Percentiles rank a stretch among this genome's conserved stretches.
These are phyloP conservation scores for Geotrypetes seraphini DNA, from an alignment of 2,797 vertebrate genomes.

Conservation along the genomic window DNA sequence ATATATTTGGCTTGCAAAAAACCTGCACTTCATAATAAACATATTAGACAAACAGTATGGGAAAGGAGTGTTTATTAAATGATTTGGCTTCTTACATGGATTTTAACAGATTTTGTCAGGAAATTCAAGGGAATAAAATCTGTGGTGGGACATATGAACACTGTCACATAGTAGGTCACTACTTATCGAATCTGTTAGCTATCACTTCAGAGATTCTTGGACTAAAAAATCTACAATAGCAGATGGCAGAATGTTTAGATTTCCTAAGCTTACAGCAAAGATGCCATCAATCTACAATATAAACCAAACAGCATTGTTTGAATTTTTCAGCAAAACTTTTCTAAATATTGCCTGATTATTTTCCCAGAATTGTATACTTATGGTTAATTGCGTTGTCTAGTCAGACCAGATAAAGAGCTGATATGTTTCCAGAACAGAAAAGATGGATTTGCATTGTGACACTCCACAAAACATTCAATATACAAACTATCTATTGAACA, in stretches of 20 bases:
- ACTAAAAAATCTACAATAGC: slow-evolving; percentile 6
- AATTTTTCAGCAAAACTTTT: slow-evolving; percentile 9
- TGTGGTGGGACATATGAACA: background rate
- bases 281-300: slow-evolving; percentile 7
- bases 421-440: background rate
- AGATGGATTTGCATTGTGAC: slow-evolving; percentile 3
- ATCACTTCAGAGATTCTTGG: slow-evolving; percentile 2
- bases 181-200: slow-evolving; percentile 6
- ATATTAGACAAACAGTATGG: background rate
- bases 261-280: slow-evolving; percentile 1
- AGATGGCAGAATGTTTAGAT: slow-evolving; percentile 1
- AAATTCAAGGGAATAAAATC: background rate
- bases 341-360: slow-evolving; percentile 10
- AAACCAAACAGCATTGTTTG: background rate
- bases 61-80: background rate
- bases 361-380: slow-evolving; percentile 6
- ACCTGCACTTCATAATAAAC: background rate
- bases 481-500: background rate
- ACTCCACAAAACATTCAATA: slow-evolving; percentile 5
- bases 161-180: background rate
- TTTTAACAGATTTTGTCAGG: no score
- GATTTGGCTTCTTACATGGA: background rate
- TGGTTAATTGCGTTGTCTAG: slow-evolving; percentile 6
- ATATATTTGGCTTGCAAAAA: background rate
- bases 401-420: slow-evolving; percentile 9